phyloP scores from a whole-genome alignment of 1,140 invertebrate genomes.

The Bombus affinis region DNA sequence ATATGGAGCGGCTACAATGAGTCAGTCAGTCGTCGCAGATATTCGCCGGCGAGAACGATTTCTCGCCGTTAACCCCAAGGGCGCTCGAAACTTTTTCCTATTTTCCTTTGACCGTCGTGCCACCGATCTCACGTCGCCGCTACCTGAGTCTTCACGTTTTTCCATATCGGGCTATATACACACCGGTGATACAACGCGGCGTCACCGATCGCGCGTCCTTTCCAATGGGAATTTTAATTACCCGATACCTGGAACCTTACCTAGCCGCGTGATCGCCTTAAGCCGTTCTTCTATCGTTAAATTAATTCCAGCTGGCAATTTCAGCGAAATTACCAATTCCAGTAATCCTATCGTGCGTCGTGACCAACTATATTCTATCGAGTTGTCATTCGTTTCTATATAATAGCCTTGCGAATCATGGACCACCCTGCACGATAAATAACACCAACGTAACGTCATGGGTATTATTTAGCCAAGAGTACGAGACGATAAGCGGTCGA shows the following conservation, averaged over 20 bases:
- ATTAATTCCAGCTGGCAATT: not conserved
- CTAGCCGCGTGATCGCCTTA: constrained; percentile 3
- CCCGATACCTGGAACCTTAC: constrained; percentile 32
- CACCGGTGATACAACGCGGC: not conserved
- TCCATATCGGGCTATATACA: not conserved
- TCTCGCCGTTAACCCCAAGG: constrained; percentile 43
- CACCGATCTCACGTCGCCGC: not conserved
- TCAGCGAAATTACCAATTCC: not conserved
- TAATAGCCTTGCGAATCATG: not conserved
- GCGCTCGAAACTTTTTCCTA: constrained; percentile 33
- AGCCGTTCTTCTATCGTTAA: not conserved
- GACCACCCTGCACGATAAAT: constrained; percentile 3
- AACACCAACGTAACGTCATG: not conserved
- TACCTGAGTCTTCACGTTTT: constrained; percentile 4
- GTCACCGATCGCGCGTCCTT: not conserved
- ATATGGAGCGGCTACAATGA: constrained; percentile 52
- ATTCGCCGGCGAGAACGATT: constrained; percentile 41
- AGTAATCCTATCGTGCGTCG: not conserved
- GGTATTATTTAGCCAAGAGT: constrained; percentile 9
- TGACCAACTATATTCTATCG: not conserved
- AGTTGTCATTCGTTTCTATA: not conserved
- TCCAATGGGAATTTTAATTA: constrained; percentile 45
- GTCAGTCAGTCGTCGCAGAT: constrained; percentile 32
- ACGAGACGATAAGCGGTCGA: constrained; percentile 2
- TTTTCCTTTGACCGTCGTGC: not conserved